Evolutionary conservation across 37 sponge, comb jelly and placozoan genomes (phyloP), one percentile per base, ranked within the genome.

Genomic region (Chondrosia reniformis): DNA sequence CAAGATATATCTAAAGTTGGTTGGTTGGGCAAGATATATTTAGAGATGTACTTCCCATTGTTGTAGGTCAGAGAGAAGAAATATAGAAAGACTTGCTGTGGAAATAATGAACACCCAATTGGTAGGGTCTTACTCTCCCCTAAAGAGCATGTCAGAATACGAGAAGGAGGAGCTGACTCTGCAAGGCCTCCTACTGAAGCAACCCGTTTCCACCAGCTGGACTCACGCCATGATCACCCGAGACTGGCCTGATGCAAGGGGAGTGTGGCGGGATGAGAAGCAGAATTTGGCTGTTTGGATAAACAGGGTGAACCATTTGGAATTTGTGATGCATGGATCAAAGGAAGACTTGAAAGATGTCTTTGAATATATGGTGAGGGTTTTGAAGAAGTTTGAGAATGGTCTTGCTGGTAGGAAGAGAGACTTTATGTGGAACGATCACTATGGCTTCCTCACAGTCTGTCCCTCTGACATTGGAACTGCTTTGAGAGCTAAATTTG

Each of bases 381-480:
- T 81, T 28, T 44, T 87, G n/a, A 75, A 77, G 72, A 56, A 84
- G 55, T 76, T 87, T 19, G 95, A 95, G 41, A 56, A 43, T 10
- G 80, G 76, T 39, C 75, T 88, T 28, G 84, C 80, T 73, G 36
- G 59, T 24, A 63, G 81, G 1, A 81, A 81, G 25, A 62, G 81
- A n/a, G 79, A 56, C 32, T 91, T 95, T 74, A 79, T 86, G 87
- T 86, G 80, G 80, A 89, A 86, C 42, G 82, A 85, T 4, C 89
- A 91, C 34, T 84, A 88, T 55, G 96, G 96, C 22, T 95, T 80
- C 82, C 83, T 95, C 79, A 72, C 79, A 25, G 83, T 89, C 62
- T 95, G 96, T 46, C 96, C 96, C 32, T 86, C 96, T 36, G 89
- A 95, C 83, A 91, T 95, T 31, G 96, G 96, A 13, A 95, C 96